Percentiles rank a stretch among this genome's conserved stretches.
phyloP scores from a whole-genome alignment of 23 tunicate genomes.

The Halocynthia roretzi region DNA sequence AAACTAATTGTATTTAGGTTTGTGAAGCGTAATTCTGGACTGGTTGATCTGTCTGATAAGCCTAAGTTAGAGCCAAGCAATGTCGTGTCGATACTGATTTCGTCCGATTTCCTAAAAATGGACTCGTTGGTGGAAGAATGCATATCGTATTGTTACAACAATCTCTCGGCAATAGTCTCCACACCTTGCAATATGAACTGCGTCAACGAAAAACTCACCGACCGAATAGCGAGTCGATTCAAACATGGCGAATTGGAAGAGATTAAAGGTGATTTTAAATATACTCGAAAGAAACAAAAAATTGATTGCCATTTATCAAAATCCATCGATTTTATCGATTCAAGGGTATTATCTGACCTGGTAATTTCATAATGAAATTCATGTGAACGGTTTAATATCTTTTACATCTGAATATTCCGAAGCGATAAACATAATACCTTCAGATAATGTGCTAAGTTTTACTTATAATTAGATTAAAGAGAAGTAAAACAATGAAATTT shows the following conservation, averaged over 20 bases:
- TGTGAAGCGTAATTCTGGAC: slow-evolving; percentile 70
- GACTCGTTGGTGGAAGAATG: slow-evolving; percentile 81
- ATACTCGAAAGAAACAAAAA: too few relatives aligned
- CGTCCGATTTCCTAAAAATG: slow-evolving; percentile 97
- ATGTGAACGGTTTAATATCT: too few relatives aligned
- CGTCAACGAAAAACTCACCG: slow-evolving; percentile 66
- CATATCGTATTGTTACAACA: slow-evolving; percentile 67
- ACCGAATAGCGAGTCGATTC: slow-evolving; percentile 55
- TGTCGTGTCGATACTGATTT: slow-evolving; percentile 84
- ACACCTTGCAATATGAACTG: slow-evolving; percentile 98
- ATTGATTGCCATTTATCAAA: too few relatives aligned
- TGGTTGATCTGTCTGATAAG: slow-evolving; percentile 34
- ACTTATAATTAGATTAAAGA: too few relatives aligned
- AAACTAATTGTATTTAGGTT: slow-evolving; percentile 23
- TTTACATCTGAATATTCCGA: too few relatives aligned
- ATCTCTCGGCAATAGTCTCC: slow-evolving; percentile 71
- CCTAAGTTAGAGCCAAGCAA: slow-evolving; percentile 85
- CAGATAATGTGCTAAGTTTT: too few relatives aligned
- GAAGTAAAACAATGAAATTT: too few relatives aligned
- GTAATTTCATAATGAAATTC: too few relatives aligned
- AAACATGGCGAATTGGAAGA: slow-evolving; percentile 75
- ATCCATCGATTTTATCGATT: too few relatives aligned
- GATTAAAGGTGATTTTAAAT: slow-evolving; percentile 21
- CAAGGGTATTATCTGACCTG: too few relatives aligned
- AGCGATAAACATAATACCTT: too few relatives aligned